Base-by-base conservation (phyloP, 2,113 vertebrate genomes). In the Cheilinus undulatus region DNA sequence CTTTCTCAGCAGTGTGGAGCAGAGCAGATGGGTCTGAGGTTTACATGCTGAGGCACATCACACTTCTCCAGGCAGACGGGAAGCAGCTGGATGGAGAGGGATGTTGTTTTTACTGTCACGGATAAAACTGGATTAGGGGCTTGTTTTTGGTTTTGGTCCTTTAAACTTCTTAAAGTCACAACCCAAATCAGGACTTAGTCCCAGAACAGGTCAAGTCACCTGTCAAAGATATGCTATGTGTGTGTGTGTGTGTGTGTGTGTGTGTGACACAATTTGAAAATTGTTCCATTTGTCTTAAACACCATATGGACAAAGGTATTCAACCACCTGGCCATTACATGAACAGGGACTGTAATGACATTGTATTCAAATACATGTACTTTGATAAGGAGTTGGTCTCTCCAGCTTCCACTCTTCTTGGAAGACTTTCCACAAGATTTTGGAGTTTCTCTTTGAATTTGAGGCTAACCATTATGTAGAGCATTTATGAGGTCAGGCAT, bases 11-110 rank as follows among this genome's bases (percentile, higher is more conserved):
- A 42, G 28, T 36, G 24, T 36, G 57, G 42, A 71, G 38, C 53
- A 53, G 26, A 81, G 36, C 82, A 86, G 76, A 79, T 67, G 73
- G 46, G 62, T 78, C 56, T 68, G n/a, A 15, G 66, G 66, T 78
- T 78, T 65, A 62, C 73, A 69, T 69, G 74, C 52, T 63, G 71
- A 80, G 70, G 49, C 75, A 77, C 58, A 70, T 87, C 81, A 80
- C 38, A 76, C 52, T 57, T 64, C 46, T 67, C 50, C 13, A 22
- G 45, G 28, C 23, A 56, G 28, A 61, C 61, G 68, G 82, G 78
- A 72, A 76, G 64, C 45, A 75, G 76, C 64, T 59, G 7, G 19
- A 46, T 45, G 52, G 7, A 26, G 15, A 2, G 17, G 42, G 9
- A 52, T 53, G 59, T 20, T 43, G 3, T 30, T 42, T 48, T 73